These are phyloP conservation scores for Procambarus clarkii DNA, from an alignment of 1,140 invertebrate genomes.

Conservation along the genomic window DNA sequence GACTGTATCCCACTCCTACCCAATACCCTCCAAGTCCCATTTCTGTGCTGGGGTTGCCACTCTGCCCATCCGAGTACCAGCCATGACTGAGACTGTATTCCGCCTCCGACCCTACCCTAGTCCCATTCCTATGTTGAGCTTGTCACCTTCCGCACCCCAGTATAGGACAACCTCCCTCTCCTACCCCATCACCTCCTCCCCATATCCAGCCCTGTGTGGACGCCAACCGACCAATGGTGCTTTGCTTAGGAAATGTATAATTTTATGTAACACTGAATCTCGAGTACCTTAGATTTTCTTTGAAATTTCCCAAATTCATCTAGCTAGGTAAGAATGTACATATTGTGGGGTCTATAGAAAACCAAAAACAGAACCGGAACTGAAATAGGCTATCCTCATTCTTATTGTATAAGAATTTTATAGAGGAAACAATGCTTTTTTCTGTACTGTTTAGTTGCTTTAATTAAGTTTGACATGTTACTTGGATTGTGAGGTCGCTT, in stretches of 20 bases:
- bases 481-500: not conserved
- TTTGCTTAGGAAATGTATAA: constrained; percentile 52
- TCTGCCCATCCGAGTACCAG: too few relatives aligned
- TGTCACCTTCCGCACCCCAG: not conserved
- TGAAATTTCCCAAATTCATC: constrained; percentile 29
- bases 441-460: not conserved
- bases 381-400: not conserved
- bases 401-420: not conserved
- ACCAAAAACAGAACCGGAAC: constrained; percentile 2
- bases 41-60: too few relatives aligned
- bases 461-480: not conserved
- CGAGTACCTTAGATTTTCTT: constrained; percentile 1
- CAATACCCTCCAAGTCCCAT: too few relatives aligned
- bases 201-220: constrained; percentile 22
- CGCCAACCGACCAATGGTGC: constrained; percentile 39
- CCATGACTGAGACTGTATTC: not conserved
- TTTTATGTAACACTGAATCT: constrained; percentile 31
- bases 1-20: too few relatives aligned
- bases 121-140: too few relatives aligned
- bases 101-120: too few relatives aligned
- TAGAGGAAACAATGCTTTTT: not conserved
- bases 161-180: too few relatives aligned
- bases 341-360: constrained; percentile 41
- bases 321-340: constrained; percentile 30
- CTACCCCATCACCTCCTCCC: not conserved